Evolutionary conservation across 2,888 invertebrate species (phyloP), one percentile per base, ranked within the genome.

Genomic region (Taenaris catops): DNA sequence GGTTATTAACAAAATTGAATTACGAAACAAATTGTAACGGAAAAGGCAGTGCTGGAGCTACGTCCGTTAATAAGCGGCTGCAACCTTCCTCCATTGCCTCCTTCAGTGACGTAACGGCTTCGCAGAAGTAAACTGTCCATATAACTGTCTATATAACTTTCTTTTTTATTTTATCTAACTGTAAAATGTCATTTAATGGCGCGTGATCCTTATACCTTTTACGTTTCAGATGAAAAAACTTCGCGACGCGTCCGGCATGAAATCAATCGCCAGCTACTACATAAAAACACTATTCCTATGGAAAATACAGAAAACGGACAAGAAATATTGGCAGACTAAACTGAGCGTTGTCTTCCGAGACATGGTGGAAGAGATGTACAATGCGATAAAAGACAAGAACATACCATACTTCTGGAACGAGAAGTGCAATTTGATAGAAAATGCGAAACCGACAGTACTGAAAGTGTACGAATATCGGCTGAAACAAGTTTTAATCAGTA

Each of bases 231-330:
- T 81, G 1, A 81, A 90, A 71, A 89, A 89, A 67, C 50, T 90
- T 4, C 71, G 89, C 3, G 87, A 89, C 46, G 63, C 61, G 0
- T 60, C 76, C 1, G 56, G 70, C 1, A 73, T 88, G 65, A 65
- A 72, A 25, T 58, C 53, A 1, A 74, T 90, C 18, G 83, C 88
- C 0, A 90, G 90, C 44, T 90, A 90, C 51, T 89, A 86, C 49
- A 88, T 90, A 21, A 90, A 90, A 54, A 89, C 89, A 0, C 49
- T 89, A 1, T 86, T 86, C 44, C 61, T 89, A 4, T 83, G 87
- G 70, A 75, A 80, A 56, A 57, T 74, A 1, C 51, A 66, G 2
- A 55, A 58, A 1, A 55, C 50, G n/a, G 58, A 69, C 35, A 68
- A 70, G 25, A 60, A 55, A 6, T 80, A 62, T 46, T 83, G 81